A percentile compares a stretch with the other conserved stretches of the same genome.
These are phyloP conservation scores for Leucoraja erinaceus DNA, from an alignment of 2,113 vertebrate species.

Conservation along the genomic window DNA sequence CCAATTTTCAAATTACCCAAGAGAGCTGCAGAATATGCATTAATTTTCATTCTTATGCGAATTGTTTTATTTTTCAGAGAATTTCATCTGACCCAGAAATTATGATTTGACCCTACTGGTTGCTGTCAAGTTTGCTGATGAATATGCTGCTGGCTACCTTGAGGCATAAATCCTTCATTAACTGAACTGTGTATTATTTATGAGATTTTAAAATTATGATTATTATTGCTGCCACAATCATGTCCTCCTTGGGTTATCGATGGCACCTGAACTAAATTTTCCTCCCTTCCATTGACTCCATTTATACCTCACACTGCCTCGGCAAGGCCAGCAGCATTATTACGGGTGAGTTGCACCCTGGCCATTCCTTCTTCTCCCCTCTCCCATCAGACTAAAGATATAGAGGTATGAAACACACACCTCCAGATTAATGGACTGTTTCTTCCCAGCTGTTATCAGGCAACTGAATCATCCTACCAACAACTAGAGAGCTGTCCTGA, in stretches of 20 bases:
- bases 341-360: too few species aligned
- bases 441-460: too few species aligned
- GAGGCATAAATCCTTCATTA: constrained; percentile 29
- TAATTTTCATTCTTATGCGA: not conserved
- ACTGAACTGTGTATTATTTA: not conserved
- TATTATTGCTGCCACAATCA: not conserved
- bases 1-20: not conserved
- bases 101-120: not conserved
- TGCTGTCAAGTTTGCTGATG: not conserved
- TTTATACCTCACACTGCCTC: too few species aligned
- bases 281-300: too few species aligned
- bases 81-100: constrained; percentile 14
- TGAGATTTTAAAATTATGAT: not conserved
- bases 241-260: not conserved
- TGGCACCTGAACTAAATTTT: not conserved
- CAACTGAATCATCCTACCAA: too few species aligned
- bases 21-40: not conserved
- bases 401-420: too few species aligned
- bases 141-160: not conserved
- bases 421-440: too few species aligned
- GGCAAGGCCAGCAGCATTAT: too few species aligned
- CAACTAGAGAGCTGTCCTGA: too few species aligned
- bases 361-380: too few species aligned
- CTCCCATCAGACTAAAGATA: too few species aligned
- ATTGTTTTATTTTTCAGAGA: not conserved